These are phyloP conservation scores for Phlogophora meticulosa DNA, from an alignment of 2,888 invertebrate species.

Conservation along the genomic window DNA sequence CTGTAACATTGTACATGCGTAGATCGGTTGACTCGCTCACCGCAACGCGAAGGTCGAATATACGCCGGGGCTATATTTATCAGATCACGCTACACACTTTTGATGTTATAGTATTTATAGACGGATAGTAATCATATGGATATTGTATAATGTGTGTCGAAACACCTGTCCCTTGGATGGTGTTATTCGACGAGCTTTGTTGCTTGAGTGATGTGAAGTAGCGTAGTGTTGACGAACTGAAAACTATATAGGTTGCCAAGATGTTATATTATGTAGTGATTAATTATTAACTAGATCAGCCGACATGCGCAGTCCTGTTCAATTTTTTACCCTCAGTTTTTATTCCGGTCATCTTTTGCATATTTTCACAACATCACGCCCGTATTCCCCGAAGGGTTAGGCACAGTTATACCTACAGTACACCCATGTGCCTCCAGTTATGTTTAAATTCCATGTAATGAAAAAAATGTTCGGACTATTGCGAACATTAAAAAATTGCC, in stretches of 20 bases:
- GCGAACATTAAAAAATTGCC: no score
- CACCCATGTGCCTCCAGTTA: no score
- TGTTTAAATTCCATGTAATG: no score
- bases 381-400: no score
- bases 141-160: slow-evolving; percentile 29
- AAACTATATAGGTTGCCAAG: slow-evolving; percentile 10
- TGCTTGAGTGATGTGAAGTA: slow-evolving; percentile 5
- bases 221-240: slow-evolving; percentile 9
- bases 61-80: slow-evolving; percentile 67
- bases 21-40: slow-evolving; percentile 65
- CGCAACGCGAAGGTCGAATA: slow-evolving; percentile 72
- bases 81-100: slow-evolving; percentile 58
- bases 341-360: no score
- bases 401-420: no score
- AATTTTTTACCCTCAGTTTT: no score
- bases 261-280: background rate
- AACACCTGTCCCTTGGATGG: slow-evolving; percentile 42
- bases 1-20: slow-evolving; percentile 50
- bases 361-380: no score
- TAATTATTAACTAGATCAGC: background rate
- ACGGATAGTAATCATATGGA: slow-evolving; percentile 30
- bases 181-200: slow-evolving; percentile 16
- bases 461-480: no score
- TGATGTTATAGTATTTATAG: slow-evolving; percentile 53
- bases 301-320: no score